Evolutionary conservation across 35 echinoderm and acorn worm species (phyloP), one percentile per base, ranked within the genome.

Genomic region (Amphiura filiformis): DNA sequence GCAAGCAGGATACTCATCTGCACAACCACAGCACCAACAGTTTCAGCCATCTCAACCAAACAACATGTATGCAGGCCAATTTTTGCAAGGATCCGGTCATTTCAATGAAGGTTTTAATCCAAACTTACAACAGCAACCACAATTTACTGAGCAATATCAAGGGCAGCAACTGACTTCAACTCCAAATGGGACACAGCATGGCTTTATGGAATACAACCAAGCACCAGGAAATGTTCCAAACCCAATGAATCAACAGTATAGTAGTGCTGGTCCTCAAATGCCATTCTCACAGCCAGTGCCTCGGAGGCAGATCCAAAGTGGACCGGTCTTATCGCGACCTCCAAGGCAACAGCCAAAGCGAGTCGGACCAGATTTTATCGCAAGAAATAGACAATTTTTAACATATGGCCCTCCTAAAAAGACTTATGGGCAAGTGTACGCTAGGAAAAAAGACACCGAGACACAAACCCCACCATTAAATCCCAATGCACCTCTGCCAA

Each of bases 331-430:
- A 9, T 47, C 41, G 4, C 41, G 41, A 47, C 41, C 41, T 47
- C 5, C 17, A 17, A 4, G 17, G 41, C 41, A 23, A 77, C 89
- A 36, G 41, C 89, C 89, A 1, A 95, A 90, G 82, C 7, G 26
- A 70, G 17, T 52, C 4, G 89, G 82, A 35, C 89, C 83, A 34
- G 92, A 95, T 77, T 99, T 99, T 79, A 95, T 99, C 32, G 87
- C 94, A 36, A 52, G 84, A 31, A 99, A 99, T 64, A 94, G 88
- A 76, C 38, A 82, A 35, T 92, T 76, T 40, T 76, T 78, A 81
- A 87, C 40, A 33, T 44, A 20, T 84, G 85, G 79, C 32, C 91
- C 56, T 15, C 88, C 57, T 40, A 90, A 86, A 31, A 78, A 85
- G 36, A 93, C 61, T 70, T 70, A 70, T n/a, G 3, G 2, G 26